phyloP scores from a whole-genome alignment of 64 coral and sea anemone species.

The Actinia equina region DNA sequence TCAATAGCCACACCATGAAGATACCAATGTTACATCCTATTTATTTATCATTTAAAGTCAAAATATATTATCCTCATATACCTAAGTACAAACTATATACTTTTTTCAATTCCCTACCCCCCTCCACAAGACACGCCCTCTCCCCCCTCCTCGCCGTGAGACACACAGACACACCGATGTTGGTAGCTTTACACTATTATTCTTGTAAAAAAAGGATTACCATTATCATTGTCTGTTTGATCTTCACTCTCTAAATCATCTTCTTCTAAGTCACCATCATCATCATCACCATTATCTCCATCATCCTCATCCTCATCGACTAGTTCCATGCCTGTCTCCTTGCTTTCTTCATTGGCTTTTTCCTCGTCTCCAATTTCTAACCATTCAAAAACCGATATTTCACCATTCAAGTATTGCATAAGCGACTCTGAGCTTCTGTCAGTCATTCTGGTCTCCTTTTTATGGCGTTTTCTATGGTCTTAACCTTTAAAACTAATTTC shows the following conservation, averaged over 20 bases:
- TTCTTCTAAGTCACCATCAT: conserved; percentile 5
- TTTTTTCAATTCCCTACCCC: too few species aligned
- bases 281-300: background rate
- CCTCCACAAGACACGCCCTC: too few species aligned
- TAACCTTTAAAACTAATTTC: background rate
- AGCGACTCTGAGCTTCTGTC: conserved; percentile 27
- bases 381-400: conserved; percentile 93
- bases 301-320: conserved; percentile 21
- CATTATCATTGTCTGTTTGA: background rate
- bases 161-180: too few species aligned
- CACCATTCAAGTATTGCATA: conserved; percentile 83
- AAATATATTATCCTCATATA: too few species aligned
- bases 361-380: conserved; percentile 33
- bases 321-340: conserved; percentile 7
- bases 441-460: background rate
- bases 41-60: too few species aligned
- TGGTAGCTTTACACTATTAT: too few species aligned
- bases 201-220: background rate
- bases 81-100: too few species aligned
- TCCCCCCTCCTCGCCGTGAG: too few species aligned
- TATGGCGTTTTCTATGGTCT: background rate
- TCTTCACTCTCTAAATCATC: background rate
- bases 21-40: too few species aligned
- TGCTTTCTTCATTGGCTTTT: conserved; percentile 1
- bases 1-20: too few species aligned